Conservation (phyloP, 2,888 invertebrate species). For the Ophraella communa region DNA sequence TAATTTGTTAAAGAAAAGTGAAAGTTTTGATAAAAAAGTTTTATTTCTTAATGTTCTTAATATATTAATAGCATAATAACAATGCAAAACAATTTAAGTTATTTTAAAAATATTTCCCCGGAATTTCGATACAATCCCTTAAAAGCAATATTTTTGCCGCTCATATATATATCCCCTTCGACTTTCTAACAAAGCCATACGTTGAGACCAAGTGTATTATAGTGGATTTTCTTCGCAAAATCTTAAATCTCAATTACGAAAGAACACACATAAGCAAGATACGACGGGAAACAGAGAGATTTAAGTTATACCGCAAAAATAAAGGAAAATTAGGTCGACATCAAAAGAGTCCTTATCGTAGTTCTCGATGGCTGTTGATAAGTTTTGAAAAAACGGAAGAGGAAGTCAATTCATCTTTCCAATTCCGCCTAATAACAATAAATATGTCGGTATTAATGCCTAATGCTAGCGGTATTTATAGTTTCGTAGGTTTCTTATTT, state of each 20-base stretch:
- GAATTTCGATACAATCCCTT: too few relatives aligned
- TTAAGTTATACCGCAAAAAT: constrained; percentile 18
- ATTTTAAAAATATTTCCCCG: too few relatives aligned
- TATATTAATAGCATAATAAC: too few relatives aligned
- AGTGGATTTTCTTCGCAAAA: constrained; percentile 24
- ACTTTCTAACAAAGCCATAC: constrained; percentile 21
- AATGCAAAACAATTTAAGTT: too few relatives aligned
- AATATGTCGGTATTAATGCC: too few relatives aligned
- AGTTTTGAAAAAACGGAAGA: neutral
- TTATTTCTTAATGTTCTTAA: too few relatives aligned
- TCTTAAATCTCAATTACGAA: constrained; percentile 32
- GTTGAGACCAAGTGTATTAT: constrained; percentile 25
- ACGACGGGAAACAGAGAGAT: constrained; percentile 33
- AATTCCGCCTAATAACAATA: too few relatives aligned
- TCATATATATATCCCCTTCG: constrained; percentile 5
- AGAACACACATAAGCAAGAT: constrained; percentile 15
- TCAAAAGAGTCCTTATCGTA: constrained; percentile 11
- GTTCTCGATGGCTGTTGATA: neutral
- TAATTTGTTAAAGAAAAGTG: too few relatives aligned
- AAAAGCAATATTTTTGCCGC: too few relatives aligned
- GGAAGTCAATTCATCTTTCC: neutral
- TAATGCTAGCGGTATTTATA: too few relatives aligned
- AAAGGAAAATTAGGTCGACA: constrained; percentile 16
- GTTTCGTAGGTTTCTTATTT: too few relatives aligned
- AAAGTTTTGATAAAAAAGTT: too few relatives aligned